Evolutionary conservation across 2,113 vertebrate species (phyloP).

Genomic region (Riparia riparia): DNA sequence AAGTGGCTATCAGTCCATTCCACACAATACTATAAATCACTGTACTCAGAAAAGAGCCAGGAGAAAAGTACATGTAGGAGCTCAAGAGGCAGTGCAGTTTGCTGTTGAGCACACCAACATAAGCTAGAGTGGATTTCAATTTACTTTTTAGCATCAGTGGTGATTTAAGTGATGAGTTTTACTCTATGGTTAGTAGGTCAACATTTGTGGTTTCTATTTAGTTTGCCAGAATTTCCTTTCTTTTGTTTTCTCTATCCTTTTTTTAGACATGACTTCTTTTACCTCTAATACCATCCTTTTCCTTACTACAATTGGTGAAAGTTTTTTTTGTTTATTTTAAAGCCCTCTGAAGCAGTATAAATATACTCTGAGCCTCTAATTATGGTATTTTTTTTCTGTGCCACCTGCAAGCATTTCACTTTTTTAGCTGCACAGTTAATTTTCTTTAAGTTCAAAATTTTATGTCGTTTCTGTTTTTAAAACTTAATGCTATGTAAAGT

Average conservation of each 20-base stretch:
- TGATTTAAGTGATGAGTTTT: slow-evolving; percentile 26
- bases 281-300: slow-evolving; percentile 42
- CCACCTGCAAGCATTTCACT: slow-evolving; percentile 50
- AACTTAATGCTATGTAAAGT: slow-evolving; percentile 17
- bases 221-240: slow-evolving; percentile 40
- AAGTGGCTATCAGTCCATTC: not conserved
- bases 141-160: slow-evolving; percentile 19
- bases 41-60: not conserved
- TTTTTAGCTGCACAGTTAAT: slow-evolving; percentile 45
- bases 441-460: slow-evolving; percentile 47
- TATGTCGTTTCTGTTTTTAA: slow-evolving; percentile 48
- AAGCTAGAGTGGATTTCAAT: slow-evolving; percentile 3
- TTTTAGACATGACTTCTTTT: slow-evolving; percentile 38
- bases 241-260: slow-evolving; percentile 51
- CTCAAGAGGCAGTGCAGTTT: not conserved
- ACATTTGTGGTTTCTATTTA: slow-evolving; percentile 52
- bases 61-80: not conserved
- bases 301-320: slow-evolving; percentile 25
- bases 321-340: slow-evolving; percentile 46
- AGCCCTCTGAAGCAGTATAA: slow-evolving; percentile 21
- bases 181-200: slow-evolving; percentile 53
- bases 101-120: not conserved
- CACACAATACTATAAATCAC: not conserved
- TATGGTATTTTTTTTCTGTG: slow-evolving; percentile 24
- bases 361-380: slow-evolving; percentile 52